Evolutionary conservation across 2,797 vertebrate genomes (phyloP).

Genomic region (Pempheris klunzingeri): DNA sequence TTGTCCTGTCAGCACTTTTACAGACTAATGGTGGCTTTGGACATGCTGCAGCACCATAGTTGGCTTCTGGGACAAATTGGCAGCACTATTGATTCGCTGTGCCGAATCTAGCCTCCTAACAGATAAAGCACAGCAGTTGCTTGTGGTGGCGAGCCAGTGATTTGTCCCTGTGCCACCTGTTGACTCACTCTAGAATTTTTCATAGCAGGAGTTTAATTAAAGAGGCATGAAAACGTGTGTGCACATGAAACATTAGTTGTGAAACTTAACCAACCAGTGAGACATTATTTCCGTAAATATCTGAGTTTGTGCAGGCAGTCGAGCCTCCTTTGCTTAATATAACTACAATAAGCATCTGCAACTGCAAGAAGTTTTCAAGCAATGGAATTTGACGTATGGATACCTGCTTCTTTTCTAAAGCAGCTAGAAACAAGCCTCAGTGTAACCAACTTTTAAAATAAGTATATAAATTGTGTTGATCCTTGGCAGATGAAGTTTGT

Average conservation of each 20-base stretch:
- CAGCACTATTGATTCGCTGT: background rate
- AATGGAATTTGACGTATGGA: constrained; percentile 42
- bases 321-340: constrained; percentile 42
- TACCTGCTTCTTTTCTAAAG: background rate
- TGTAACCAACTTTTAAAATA: constrained; percentile 14
- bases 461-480: background rate
- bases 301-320: constrained; percentile 51
- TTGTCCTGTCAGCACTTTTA: background rate
- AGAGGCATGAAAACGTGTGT: constrained; percentile 28
- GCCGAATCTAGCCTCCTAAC: background rate
- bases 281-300: constrained; percentile 68
- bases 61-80: background rate
- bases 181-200: constrained; percentile 13
- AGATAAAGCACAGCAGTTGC: no score
- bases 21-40: no score
- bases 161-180: background rate
- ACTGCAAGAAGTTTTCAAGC: constrained; percentile 20
- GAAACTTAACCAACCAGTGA: constrained; percentile 37
- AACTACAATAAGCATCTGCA: constrained; percentile 49
- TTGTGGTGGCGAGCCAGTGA: background rate
- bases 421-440: background rate
- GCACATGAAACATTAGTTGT: constrained; percentile 38
- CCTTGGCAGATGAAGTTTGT: constrained; percentile 30
- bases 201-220: constrained; percentile 30
- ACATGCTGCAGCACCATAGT: background rate